Base-by-base conservation (phyloP, 2,888 invertebrate genomes). In the Drosophila ustulata region DNA sequence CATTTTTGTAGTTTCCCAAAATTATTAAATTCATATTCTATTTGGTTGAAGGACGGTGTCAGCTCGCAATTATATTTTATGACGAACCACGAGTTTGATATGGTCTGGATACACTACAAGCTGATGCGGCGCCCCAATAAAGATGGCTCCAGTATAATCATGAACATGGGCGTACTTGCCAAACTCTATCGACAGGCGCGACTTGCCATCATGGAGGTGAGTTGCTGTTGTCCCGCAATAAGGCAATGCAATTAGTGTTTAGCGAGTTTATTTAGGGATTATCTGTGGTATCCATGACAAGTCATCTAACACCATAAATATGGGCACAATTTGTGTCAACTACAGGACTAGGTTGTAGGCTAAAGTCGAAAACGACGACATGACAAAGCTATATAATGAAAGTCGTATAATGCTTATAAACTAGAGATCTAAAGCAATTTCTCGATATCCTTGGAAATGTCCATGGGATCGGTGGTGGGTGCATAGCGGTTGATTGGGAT, bases 381-480 rank as follows among this genome's bases (percentile, higher is more conserved):
- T 53, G 18, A 49, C 43, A 41, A 56, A 53, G 47, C 64, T 77
- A 62, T 45, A 49, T n/a, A 46, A 26, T 37, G 32, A 50, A 34
- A 71, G 39, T 4, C 25, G 13, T 23, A 53, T 41, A 45, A 43
- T 39, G 43, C 51, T 37, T 70, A 63, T 26, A 13, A 32, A 9
- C 28, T 64, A 56, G 18, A 43, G 8, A 32, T 61, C 73, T 91
- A 92, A 50, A 92, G 75, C 52, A 92, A 66, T 56, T 91, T 91
- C 64, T 92, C 92, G 74, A 92, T 93, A 66, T 92, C 92, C 66
- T 92, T 92, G 64, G 89, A 76, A 66, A 92, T 92, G 64, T 91
- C 91, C 90, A 91, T 90, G 23, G 92, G 92, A 87, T 92, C 91
- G n/a, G 93, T 92, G 26, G 92, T 92, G n/a, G 92, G 93, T 47